A percentile compares a stretch with the other conserved stretches of the same genome.
Evolutionary conservation across 2,888 invertebrate species (phyloP).

Genomic region (Aradus depressus): DNA sequence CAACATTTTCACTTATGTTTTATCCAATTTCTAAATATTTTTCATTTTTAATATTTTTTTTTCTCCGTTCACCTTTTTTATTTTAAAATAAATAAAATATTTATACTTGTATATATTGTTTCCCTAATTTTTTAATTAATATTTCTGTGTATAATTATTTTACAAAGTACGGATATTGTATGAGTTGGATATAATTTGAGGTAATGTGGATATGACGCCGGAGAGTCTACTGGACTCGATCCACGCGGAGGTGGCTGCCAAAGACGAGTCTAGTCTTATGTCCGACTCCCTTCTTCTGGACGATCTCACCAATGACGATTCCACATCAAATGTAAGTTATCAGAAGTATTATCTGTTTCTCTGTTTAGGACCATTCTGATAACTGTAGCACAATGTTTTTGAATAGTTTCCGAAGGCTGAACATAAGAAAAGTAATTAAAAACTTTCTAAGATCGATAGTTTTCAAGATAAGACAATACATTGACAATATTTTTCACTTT

Average conservation of each 20-base stretch:
- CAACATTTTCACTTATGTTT: too few relatives aligned
- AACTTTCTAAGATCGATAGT: too few relatives aligned
- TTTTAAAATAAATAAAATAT: not conserved
- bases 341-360: not conserved
- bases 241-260: slow-evolving; percentile 25
- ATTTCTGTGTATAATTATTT: not conserved
- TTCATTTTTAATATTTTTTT: not conserved
- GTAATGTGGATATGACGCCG: slow-evolving; percentile 18
- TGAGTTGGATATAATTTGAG: not conserved
- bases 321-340: slow-evolving; percentile 5
- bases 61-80: not conserved
- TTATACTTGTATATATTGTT: not conserved
- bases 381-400: too few relatives aligned
- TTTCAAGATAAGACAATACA: too few relatives aligned
- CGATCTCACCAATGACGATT: slow-evolving; percentile 24
- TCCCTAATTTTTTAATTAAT: not conserved
- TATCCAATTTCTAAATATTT: too few relatives aligned
- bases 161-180: not conserved
- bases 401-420: too few relatives aligned
- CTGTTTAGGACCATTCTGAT: too few relatives aligned
- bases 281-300: slow-evolving; percentile 23
- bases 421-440: too few relatives aligned
- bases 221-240: slow-evolving; percentile 26
- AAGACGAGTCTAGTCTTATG: slow-evolving; percentile 20
- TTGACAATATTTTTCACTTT: too few relatives aligned